Evolutionary conservation across 2,797 vertebrate genomes (phyloP).

Genomic region (Coreius guichenoti): DNA sequence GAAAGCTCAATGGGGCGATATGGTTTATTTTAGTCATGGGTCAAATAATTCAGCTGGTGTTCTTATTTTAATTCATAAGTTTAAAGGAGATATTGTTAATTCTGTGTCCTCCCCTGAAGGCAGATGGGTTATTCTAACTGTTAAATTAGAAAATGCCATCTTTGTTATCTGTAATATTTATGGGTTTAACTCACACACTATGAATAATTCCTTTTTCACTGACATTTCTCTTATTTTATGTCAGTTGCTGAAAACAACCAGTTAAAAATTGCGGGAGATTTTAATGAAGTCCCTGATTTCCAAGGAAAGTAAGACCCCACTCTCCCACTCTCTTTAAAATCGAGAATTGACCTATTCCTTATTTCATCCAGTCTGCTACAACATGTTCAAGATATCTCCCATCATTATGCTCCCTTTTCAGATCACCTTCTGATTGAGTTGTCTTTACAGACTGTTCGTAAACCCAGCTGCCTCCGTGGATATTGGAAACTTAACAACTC

Average conservation of each 20-base stretch:
- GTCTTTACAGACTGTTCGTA: neutral
- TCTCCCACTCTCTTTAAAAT: no score
- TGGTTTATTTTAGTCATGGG: no score
- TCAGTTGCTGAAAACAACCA: neutral
- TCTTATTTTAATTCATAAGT: neutral
- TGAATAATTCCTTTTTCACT: neutral
- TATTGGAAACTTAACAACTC: neutral
- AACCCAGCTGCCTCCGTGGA: neutral
- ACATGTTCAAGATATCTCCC: no score
- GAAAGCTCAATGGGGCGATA: no score
- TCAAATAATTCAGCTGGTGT: neutral
- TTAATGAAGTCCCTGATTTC: neutral
- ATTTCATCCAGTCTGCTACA: no score
- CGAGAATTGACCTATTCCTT: no score
- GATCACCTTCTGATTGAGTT: neutral
- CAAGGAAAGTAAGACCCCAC: neutral
- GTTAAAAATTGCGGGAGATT: neutral
- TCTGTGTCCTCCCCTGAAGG: neutral
- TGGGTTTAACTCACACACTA: neutral
- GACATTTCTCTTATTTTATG: neutral
- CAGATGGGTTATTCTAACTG: neutral
- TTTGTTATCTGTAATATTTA: slow-evolving; percentile 15
- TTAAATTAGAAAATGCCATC: neutral
- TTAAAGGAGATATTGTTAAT: slow-evolving; percentile 4
- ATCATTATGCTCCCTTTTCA: neutral